Conservation (phyloP, 2,113 vertebrate species). For the Otis tarda region DNA sequence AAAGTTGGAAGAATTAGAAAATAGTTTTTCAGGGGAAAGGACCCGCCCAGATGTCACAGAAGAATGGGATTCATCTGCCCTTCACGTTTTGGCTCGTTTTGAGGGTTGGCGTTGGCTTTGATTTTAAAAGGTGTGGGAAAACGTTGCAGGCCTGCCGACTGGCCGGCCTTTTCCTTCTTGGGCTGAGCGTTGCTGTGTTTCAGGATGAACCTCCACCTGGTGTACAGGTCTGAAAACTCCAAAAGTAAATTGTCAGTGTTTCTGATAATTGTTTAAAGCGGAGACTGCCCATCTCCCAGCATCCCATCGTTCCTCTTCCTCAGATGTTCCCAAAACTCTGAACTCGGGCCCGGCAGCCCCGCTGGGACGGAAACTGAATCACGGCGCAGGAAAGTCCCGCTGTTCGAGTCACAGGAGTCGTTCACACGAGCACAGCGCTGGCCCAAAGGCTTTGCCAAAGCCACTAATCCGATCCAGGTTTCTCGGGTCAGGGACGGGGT, state of each 20-base stretch:
- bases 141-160: neutral
- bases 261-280: neutral
- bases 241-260: rapidly evolving
- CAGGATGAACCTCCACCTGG: neutral
- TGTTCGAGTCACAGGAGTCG: neutral
- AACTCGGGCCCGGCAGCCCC: rapidly evolving
- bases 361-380: neutral
- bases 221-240: neutral
- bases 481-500: rapidly evolving
- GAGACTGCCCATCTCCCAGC: neutral
- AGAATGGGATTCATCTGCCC: neutral
- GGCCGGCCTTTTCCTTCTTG: neutral
- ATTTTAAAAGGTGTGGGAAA: neutral
- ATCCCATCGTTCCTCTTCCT: neutral
- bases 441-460: slow-evolving; percentile 18
- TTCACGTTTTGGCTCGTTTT: neutral
- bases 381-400: neutral
- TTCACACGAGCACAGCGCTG: neutral
- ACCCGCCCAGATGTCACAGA: neutral
- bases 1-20: neutral
- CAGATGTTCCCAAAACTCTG: neutral
- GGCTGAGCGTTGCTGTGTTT: neutral
- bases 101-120: neutral
- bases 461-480: slow-evolving; percentile 50
- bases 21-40: neutral